phyloP scores from a whole-genome alignment of 2,888 invertebrate genomes.

The Chesias legatella region DNA sequence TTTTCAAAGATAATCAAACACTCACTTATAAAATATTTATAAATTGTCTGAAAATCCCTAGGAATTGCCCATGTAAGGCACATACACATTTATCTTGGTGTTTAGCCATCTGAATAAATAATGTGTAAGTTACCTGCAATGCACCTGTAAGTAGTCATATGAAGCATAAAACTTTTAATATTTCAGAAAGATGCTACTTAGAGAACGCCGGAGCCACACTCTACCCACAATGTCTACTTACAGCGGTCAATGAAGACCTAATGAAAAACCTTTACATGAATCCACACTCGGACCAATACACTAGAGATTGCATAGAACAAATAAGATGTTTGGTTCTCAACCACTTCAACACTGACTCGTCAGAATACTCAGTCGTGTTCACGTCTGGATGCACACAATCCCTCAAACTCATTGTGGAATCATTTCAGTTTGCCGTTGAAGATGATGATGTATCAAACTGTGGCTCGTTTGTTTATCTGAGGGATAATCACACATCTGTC shows the following conservation, averaged over 20 bases:
- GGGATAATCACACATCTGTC: conserved; percentile 97
- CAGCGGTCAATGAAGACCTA: conserved; percentile 83
- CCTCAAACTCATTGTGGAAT: conserved; percentile 90
- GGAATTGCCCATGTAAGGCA: too few species aligned
- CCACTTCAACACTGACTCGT: conserved; percentile 89
- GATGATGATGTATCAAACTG: conserved; percentile 39
- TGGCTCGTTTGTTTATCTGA: conserved; percentile 88
- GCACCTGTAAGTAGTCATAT: conserved; percentile 1
- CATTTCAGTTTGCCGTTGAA: conserved; percentile 82
- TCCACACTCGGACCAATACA: conserved; percentile 92
- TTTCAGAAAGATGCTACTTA: conserved; percentile 87
- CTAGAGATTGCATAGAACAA: conserved; percentile 92
- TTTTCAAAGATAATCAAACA: too few species aligned
- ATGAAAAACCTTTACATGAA: conserved; percentile 90
- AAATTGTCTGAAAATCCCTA: too few species aligned
- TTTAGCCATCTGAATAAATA: too few species aligned
- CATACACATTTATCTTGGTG: too few species aligned
- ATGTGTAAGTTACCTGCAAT: not conserved
- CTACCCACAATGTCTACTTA: conserved; percentile 88
- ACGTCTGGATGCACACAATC: conserved; percentile 96
- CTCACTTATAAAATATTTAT: too few species aligned
- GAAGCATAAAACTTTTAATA: conserved; percentile 14
- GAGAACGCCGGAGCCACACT: conserved; percentile 94
- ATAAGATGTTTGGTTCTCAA: conserved; percentile 90
- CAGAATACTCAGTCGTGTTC: conserved; percentile 93